Base-by-base conservation (phyloP, 2,113 vertebrate genomes). In the Cisticola juncidis region DNA sequence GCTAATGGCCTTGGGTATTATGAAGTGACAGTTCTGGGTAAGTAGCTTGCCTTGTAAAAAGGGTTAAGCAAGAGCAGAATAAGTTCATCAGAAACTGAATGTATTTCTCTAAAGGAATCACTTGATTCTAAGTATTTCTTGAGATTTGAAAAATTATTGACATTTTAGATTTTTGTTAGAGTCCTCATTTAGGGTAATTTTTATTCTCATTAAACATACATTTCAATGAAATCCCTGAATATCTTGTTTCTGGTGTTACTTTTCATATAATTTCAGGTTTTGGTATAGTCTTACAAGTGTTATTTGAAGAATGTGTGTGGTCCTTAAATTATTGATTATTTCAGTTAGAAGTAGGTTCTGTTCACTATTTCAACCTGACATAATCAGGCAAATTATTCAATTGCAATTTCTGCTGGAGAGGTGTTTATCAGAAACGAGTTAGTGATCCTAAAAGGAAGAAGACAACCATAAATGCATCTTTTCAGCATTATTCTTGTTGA, bases 21-120 rank as follows among this genome's bases (percentile, higher is more conserved):
- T 29, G 97, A 98, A 90, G 94, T 99, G 64, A 99, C 99, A 17
- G 97, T 99, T 91, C 92, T 99, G 77, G 98, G 99, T 99, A 96
- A 98, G 97, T 86, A 78, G 70, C 40, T 91, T 3, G 13, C 23
- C 36, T 61, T 83, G 23, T 58, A 17, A 38, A 78, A 83, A 65
- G 26, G 5, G 2, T 69, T 66, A 76, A 64, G 18, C 72, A 77
- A 18, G 25, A 77, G 25, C 26, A 71, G 14, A 42, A 6, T 35
- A 35, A 31, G 25, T 91, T 86, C 5, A 4, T 54, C 31, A 86
- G 73, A 84, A 86, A 38, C 5, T 5, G 42, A 65, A 62, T 50
- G 3, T 26, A 36, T 76, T 91, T 74, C 20, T 89, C 12, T 22
- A 33, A 66, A 31, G 25, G 13, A 51, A 25, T 40, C 16, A 15